These are phyloP conservation scores for Xestia c-nigrum DNA, from an alignment of 2,888 invertebrate species.

Conservation along the genomic window DNA sequence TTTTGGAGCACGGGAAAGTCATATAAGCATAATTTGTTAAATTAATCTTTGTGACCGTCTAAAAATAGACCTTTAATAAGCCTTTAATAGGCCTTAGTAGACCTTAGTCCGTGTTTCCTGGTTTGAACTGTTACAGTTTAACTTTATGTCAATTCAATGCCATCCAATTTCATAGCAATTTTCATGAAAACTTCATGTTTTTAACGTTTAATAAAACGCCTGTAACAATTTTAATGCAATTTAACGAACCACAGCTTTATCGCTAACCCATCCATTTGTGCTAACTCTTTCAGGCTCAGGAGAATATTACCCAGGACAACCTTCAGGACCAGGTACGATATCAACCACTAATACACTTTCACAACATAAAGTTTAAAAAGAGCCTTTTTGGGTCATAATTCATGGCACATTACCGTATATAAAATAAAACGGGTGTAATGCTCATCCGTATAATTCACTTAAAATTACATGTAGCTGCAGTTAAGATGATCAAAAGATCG, in stretches of 20 bases:
- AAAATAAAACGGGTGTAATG: not conserved
- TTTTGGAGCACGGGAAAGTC: slow-evolving; percentile 7
- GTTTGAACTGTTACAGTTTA: not conserved
- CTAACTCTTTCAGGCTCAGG: slow-evolving; percentile 63
- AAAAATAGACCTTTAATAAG: too few species aligned
- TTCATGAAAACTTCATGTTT: slow-evolving; percentile 9
- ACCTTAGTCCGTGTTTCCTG: not conserved
- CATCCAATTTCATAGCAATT: not conserved
- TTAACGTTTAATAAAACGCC: slow-evolving; percentile 35
- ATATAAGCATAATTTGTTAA: not conserved
- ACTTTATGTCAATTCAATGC: slow-evolving; percentile 10
- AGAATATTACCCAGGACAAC: slow-evolving; percentile 62
- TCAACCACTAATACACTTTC: slow-evolving; percentile 19
- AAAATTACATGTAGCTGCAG: too few species aligned
- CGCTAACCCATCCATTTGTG: slow-evolving; percentile 49
- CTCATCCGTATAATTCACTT: not conserved
- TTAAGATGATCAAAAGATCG: too few species aligned
- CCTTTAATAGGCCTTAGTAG: too few species aligned
- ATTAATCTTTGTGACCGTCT: not conserved
- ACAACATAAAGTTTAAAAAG: not conserved
- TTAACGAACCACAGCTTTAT: slow-evolving; percentile 35
- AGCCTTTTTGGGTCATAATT: too few species aligned
- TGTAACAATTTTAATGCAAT: slow-evolving; percentile 40
- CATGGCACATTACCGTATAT: not conserved
- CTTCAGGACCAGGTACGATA: slow-evolving; percentile 60